Base-by-base conservation (phyloP, 2,113 vertebrate species). In the Oreocharis arfaki region DNA sequence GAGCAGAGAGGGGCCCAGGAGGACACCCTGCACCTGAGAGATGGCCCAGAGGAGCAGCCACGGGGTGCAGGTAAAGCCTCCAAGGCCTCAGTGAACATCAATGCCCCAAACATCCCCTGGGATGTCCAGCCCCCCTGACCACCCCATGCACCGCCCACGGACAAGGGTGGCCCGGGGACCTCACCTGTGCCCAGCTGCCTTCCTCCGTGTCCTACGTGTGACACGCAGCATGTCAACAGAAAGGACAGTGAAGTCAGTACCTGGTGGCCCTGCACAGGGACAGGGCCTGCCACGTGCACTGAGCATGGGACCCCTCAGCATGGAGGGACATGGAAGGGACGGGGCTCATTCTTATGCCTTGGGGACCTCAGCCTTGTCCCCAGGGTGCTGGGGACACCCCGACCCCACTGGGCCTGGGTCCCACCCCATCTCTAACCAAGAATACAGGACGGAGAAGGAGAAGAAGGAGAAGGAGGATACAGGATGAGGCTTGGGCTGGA, bases 101-200 rank as follows among this genome's bases (percentile, higher is more conserved):
- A 9, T 35, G 27, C 10, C 91, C 67, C 91, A 39, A 9, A 39
- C 23, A 60, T 11, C 30, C 32, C 68, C 27, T 0, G 27, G 19
- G 11, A 42, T 8, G 28, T 30, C 35, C 91, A 37, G 10, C 63
- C 70, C 63, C 75, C 56, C 61, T 9, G 2, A 13, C 41, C 79
- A 41, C 77, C 44, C 88, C 83, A 28, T 0, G 21, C 24, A 61
- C 52, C 7, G 1, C 60, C 53, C 63, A 0, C 1, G 0, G 21
- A 47, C 50, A 44, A 52, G 12, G 65, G n/a, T 42, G 49, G 85
- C 83, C 33, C 1, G 0, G n/a, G 49, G 69, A 57, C 93, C 99
- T 99, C 98, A 99, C 99, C 99, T 99, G 99, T 80, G 99, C 99
- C 99, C 99, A 99, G 98, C 99, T 99, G 96, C 99, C 99, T 96